phyloP scores from a whole-genome alignment of 2,888 invertebrate genomes.

The Drosophila stalkeri region DNA sequence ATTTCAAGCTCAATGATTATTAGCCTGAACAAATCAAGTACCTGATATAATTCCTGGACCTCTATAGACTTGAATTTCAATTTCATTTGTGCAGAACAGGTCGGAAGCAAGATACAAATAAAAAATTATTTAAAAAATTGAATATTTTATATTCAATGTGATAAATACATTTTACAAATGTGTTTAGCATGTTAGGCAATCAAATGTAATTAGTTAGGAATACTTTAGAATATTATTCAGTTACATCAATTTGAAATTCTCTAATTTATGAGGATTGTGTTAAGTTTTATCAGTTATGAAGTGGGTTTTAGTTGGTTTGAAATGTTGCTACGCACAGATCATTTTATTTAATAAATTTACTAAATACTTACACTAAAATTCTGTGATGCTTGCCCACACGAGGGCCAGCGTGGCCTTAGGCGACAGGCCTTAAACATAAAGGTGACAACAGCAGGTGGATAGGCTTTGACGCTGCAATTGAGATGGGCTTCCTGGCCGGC shows the following conservation, averaged over 20 bases:
- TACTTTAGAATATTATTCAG: not conserved
- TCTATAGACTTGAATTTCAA: conserved; percentile 35
- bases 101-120: conserved; percentile 18
- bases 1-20: not conserved
- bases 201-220: not conserved
- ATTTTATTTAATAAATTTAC: not conserved
- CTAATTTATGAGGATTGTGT: not conserved
- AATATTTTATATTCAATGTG: not conserved
- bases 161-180: conserved; percentile 8
- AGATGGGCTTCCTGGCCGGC: conserved; percentile 85
- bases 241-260: not conserved
- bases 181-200: not conserved
- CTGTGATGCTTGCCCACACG: conserved; percentile 64
- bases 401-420: conserved; percentile 83
- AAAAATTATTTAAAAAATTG: conserved; percentile 1
- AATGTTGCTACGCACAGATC: not conserved
- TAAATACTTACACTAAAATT: conserved; percentile 79
- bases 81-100: not conserved
- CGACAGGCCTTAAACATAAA: conserved; percentile 87
- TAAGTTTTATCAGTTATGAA: not conserved
- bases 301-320: not conserved
- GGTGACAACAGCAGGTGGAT: conserved; percentile 87
- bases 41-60: conserved; percentile 52
- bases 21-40: conserved; percentile 39
- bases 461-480: conserved; percentile 86